phyloP scores from a whole-genome alignment of 2,113 vertebrate genomes.

The Propithecus coquereli region DNA sequence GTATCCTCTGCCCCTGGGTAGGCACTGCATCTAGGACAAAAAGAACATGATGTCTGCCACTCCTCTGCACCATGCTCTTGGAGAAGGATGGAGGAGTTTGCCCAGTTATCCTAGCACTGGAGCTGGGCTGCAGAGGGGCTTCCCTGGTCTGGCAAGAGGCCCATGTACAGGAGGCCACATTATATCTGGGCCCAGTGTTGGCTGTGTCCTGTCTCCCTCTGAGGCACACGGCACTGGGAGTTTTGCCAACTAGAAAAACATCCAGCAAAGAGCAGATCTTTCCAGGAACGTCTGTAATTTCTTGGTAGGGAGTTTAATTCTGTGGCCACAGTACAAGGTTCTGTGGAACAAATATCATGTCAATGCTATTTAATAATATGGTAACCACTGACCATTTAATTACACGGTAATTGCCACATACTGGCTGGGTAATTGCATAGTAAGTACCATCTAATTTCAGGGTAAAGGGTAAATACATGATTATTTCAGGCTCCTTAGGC shows the following conservation, averaged over 20 bases:
- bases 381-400: constrained; percentile 73
- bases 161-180: not conserved
- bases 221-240: not conserved
- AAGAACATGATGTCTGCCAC: constrained; percentile 8
- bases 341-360: constrained; percentile 68
- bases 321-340: constrained; percentile 47
- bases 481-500: constrained; percentile 75
- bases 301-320: constrained; percentile 58
- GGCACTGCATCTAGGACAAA: not conserved
- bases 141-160: not conserved
- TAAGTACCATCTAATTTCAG: constrained; percentile 71
- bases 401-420: constrained; percentile 66
- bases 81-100: not conserved
- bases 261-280: constrained; percentile 31
- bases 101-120: not conserved
- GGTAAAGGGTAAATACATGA: constrained; percentile 78
- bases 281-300: constrained; percentile 49
- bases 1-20: not conserved
- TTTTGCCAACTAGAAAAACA: constrained; percentile 5
- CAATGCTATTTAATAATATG: constrained; percentile 70
- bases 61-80: not conserved
- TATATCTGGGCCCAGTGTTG: not conserved
- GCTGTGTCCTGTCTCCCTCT: not conserved
- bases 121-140: not conserved
- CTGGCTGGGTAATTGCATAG: constrained; percentile 70